Evolutionary conservation across 2,113 vertebrate genomes (phyloP).

Genomic region (Lycocorax pyrrhopterus): DNA sequence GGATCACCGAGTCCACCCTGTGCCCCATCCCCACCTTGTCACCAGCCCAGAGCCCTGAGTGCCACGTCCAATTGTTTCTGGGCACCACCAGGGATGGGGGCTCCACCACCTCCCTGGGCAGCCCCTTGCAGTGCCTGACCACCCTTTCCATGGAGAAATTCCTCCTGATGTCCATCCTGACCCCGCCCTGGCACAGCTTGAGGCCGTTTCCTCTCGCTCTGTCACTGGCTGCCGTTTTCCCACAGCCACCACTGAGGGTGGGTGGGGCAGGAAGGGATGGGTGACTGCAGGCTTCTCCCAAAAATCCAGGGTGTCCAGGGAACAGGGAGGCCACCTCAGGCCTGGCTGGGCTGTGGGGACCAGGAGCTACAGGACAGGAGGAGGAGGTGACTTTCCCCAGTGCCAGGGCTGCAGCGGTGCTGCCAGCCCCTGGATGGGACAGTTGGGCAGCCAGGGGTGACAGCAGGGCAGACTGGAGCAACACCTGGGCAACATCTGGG

Average conservation of each 20-base stretch:
- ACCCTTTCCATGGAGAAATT: neutral
- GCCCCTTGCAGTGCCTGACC: accelerated
- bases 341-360: neutral
- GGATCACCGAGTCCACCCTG: neutral
- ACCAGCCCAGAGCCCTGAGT: neutral
- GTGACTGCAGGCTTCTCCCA: neutral
- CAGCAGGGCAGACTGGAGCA: no score
- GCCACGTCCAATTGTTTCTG: accelerated
- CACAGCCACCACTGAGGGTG: neutral
- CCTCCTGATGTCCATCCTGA: neutral
- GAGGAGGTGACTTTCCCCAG: neutral
- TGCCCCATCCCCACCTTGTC: neutral
- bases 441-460: neutral
- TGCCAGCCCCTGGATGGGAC: neutral
- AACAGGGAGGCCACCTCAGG: neutral
- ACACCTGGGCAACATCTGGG: neutral
- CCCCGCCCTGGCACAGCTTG: neutral
- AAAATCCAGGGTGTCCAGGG: accelerated
- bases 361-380: neutral
- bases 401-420: accelerated
- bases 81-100: neutral
- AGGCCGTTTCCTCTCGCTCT: neutral
- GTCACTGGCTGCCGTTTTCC: neutral
- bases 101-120: neutral
- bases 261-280: neutral